Base-by-base conservation (phyloP, 1,140 invertebrate species). In the Carcinoscorpius rotundicauda region DNA sequence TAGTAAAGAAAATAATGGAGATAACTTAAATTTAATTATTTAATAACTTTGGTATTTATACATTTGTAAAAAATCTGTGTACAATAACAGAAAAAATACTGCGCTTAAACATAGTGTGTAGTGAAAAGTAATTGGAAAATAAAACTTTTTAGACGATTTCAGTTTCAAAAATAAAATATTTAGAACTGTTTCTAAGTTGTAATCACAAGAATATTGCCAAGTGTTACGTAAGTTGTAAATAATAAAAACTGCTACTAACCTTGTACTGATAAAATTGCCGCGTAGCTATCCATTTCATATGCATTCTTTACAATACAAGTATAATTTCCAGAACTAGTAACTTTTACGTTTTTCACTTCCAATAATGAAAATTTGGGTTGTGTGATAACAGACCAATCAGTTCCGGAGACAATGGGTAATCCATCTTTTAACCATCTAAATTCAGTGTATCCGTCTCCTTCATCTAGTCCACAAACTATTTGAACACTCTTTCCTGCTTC, bases 291-390 rank as follows among this genome's bases (percentile, higher is more conserved):
- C 57, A 66, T 49, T 29, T 78, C 79, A 53, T 76, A 78, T 29
- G 67, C 62, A 72, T 81, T 83, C 55, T 67, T 69, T 4, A 84
- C 82, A 67, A 79, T 79, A 74, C 85, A 86, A 55, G 82, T 83
- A 76, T 86, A 86, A 74, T 84, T 83, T 68, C 85, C 84, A 50
- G 75, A 74, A 53, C 78, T 75, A 52, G 69, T 51, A 4, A 60
- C 56, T 49, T 64, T 60, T 29, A 66, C 66, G 76, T 79, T 6
- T 75, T 77, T 66, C 74, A 75, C 71, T 76, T 78, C 55, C 62
- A 73, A 9, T 73, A 76, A 65, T 62, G 75, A 55, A 56, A 65
- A 63, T 56, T 60, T 58, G 5, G 49, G 10, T 11, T 65, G 64
- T 9, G 63, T 52, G 49, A 63, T 52, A 3, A 68, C 63, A 49